phyloP scores from a whole-genome alignment of 1,140 invertebrate species.

The Atta texana region DNA sequence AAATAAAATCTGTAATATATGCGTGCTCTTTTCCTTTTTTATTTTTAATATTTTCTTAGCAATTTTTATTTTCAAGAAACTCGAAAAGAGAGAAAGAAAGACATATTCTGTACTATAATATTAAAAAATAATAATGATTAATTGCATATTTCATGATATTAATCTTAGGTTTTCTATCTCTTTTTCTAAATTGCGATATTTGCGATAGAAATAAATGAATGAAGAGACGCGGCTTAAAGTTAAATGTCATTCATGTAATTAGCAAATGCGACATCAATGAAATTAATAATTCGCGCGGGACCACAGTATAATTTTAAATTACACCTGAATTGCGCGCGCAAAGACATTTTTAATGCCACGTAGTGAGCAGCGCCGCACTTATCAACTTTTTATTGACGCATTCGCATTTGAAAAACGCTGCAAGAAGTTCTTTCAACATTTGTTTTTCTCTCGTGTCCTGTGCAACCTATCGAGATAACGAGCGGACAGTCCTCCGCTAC shows the following conservation, averaged over 20 bases:
- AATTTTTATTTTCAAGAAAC: neutral
- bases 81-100: neutral
- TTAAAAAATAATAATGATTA: neutral
- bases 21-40: too few species aligned
- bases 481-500: conserved; percentile 3
- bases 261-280: conserved; percentile 17
- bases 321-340: neutral
- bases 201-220: neutral
- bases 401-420: conserved; percentile 3
- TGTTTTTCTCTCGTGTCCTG: conserved; percentile 7
- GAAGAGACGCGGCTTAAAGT: neutral
- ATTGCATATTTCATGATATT: neutral
- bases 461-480: conserved; percentile 49
- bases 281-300: conserved; percentile 16
- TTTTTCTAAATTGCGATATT: conserved; percentile 13
- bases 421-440: neutral
- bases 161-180: neutral
- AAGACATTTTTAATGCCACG: neutral
- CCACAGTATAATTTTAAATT: conserved; percentile 27
- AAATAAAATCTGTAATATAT: neutral
- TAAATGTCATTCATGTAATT: conserved; percentile 23
- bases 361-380: neutral
- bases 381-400: conserved; percentile 3
- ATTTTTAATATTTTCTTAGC: neutral
- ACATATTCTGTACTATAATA: neutral